Evolutionary conservation across 2,113 vertebrate genomes (phyloP), one percentile per base, ranked within the genome.

Genomic region (Ptychochromis oligacanthus): DNA sequence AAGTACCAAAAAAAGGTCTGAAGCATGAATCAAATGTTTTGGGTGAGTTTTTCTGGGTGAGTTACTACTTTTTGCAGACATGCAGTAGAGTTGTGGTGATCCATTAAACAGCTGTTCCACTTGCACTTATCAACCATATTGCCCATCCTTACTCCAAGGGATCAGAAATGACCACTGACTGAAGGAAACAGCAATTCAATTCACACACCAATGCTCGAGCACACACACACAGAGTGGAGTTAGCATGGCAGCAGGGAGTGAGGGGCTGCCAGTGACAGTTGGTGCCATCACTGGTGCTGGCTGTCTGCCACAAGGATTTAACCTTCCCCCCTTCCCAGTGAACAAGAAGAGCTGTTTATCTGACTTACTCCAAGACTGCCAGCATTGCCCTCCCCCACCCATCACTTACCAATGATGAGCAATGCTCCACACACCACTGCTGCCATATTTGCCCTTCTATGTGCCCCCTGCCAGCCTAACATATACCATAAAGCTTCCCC

Each of bases 201-300:
- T 75, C 75, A 81, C 79, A 55, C 81, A 52, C 49, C n/a, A 22
- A 52, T 17, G 65, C 43, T 31, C 24, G 17, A 72, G 65, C 28
- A 43, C 46, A 52, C 60, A 81, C 77, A 81, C 61, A 76, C 18
- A 70, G 15, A 84, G 46, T 85, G 43, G 60, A 80, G 56, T 84
- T 82, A 62, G 77, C 6, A 12, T 70, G 77, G 83, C 80, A 83
- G 87, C 79, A 79, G 81, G 87, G 83, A 76, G 80, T 84, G 80
- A 72, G 64, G 58, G 64, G 80, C 90, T 92, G 91, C 92, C 91
- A 93, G 91, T 85, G 89, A 93, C 93, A 94, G 93, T 94, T 94
- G 94, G 93, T 94, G 89, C 90, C 93, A 91, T 94, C 93, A 82
- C 90, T 90, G 59, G 36, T 61, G 14, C 85, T 94, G 93, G 94